Percentiles rank a stretch among this genome's conserved stretches.
These are phyloP conservation scores for Semnornis frantzii DNA, from an alignment of 2,113 vertebrate genomes.

Conservation along the genomic window DNA sequence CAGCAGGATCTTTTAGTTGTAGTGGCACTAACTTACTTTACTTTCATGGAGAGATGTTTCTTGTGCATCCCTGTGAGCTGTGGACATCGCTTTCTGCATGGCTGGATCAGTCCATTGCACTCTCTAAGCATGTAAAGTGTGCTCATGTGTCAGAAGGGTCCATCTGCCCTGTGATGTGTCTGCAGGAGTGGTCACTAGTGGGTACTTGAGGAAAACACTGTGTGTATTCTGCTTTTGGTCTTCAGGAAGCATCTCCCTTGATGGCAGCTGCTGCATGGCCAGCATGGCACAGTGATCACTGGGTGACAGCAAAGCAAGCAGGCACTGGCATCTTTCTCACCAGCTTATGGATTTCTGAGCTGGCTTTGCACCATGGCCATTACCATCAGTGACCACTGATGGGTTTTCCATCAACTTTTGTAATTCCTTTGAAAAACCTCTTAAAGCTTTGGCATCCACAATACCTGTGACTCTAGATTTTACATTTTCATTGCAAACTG, in stretches of 20 bases:
- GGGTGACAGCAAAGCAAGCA: neutral
- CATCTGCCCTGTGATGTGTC: neutral
- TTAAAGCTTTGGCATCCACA: neutral
- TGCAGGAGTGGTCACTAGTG: neutral
- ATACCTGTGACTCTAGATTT: neutral
- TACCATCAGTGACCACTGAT: neutral
- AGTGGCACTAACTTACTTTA: neutral
- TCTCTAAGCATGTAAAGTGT: neutral
- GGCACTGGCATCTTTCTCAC: neutral
- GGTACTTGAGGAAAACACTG: neutral
- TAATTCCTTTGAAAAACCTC: neutral
- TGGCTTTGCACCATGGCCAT: neutral
- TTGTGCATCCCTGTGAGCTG: neutral
- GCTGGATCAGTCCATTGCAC: neutral
- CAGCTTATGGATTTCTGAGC: neutral
- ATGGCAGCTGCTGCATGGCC: neutral
- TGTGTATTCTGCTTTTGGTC: neutral
- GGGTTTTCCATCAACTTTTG: neutral
- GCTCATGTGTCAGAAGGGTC: accelerated
- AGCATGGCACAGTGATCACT: neutral
- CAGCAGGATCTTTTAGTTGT: neutral
- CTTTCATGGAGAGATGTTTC: neutral
- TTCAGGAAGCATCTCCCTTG: neutral
- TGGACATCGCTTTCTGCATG: neutral
- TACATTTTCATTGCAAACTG: neutral